Evolutionary conservation across 1,140 invertebrate genomes (phyloP).

Genomic region (Homalodisca vitripennis): DNA sequence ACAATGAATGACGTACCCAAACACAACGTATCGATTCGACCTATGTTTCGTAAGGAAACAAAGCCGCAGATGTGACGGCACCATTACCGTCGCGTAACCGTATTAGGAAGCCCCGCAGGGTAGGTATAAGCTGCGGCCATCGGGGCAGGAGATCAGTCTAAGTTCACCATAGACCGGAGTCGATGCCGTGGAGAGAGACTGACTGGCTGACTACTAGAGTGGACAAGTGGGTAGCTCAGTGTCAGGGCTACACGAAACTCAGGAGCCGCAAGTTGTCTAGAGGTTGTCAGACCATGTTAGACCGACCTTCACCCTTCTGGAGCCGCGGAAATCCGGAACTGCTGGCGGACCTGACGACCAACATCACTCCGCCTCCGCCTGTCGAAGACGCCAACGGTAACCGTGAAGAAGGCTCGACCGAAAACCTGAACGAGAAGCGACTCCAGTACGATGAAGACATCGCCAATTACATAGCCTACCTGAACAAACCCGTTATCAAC

Average conservation of each 20-base stretch:
- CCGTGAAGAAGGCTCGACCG: too few species aligned
- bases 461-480: constrained; percentile 19
- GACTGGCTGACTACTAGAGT: constrained; percentile 14
- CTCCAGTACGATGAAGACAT: constrained; percentile 16
- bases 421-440: neutral
- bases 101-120: constrained; percentile 5
- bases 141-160: neutral
- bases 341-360: neutral
- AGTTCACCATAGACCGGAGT: neutral
- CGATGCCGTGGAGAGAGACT: neutral
- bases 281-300: constrained; percentile 30
- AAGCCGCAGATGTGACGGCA: too few species aligned
- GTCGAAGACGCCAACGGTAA: too few species aligned
- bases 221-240: constrained; percentile 24
- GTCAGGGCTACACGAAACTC: constrained; percentile 17
- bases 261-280: constrained; percentile 17
- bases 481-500: constrained; percentile 23
- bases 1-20: too few species aligned
- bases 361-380: too few species aligned
- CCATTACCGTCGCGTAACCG: too few species aligned
- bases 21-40: too few species aligned
- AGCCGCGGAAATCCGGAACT: neutral
- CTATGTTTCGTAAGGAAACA: too few species aligned
- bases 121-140: neutral
- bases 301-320: neutral